A percentile compares a stretch with the other conserved stretches of the same genome.
Conservation (phyloP, 2,113 vertebrate genomes). For the Carettochelys insculpta region DNA sequence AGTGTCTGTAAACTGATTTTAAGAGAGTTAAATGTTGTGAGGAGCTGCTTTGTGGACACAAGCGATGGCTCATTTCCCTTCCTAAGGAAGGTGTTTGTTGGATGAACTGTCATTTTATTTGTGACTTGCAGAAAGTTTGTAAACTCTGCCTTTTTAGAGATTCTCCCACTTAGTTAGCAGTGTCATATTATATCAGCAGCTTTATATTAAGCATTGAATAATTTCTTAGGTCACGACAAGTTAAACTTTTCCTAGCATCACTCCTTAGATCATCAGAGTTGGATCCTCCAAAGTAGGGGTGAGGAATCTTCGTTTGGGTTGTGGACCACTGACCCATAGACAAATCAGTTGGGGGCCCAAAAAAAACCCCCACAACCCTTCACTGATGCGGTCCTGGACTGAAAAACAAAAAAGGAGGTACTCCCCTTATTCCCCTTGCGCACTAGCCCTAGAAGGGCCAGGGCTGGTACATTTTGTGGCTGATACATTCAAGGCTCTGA, state of each 20-base stretch:
- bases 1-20: background rate
- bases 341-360: too few species aligned
- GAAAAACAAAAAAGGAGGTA: too few species aligned
- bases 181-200: background rate
- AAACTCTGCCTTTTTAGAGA: background rate
- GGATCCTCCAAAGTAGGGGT: conserved; percentile 30
- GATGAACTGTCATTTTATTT: background rate
- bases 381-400: too few species aligned
- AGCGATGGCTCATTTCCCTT: background rate
- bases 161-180: too few species aligned
- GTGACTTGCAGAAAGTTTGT: background rate
- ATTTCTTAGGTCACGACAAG: conserved; percentile 34
- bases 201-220: background rate
- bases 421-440: too few species aligned
- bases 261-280: conserved; percentile 35
- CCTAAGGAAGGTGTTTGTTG: background rate
- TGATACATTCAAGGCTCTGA: too few species aligned
- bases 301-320: too few species aligned
- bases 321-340: too few species aligned
- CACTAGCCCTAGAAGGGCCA: too few species aligned
- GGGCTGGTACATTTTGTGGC: too few species aligned
- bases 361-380: too few species aligned
- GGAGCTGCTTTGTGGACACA: background rate
- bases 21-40: background rate
- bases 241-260: background rate